Evolutionary conservation across 2,113 vertebrate genomes (phyloP).

Genomic region (Empidonax alnorum): DNA sequence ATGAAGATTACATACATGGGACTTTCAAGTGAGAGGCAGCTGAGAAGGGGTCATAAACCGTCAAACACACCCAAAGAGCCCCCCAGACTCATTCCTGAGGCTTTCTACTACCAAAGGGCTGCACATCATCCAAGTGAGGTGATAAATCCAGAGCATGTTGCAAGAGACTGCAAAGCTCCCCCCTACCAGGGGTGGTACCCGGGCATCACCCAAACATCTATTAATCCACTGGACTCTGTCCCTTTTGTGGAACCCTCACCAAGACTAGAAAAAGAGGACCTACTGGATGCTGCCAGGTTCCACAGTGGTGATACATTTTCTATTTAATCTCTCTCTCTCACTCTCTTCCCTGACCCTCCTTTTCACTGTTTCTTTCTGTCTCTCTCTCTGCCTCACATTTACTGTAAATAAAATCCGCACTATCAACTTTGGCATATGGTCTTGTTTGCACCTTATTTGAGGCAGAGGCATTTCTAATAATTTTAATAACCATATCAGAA

Average conservation of each 20-base stretch:
- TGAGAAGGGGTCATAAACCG: neutral
- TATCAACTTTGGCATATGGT: neutral
- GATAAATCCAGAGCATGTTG: neutral
- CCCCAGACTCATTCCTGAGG: neutral
- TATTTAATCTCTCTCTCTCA: neutral
- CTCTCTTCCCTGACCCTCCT: neutral
- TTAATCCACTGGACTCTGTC: neutral
- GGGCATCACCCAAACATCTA: neutral
- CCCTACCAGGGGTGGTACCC: neutral
- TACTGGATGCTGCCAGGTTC: neutral
- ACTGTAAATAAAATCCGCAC: neutral
- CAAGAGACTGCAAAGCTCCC: neutral
- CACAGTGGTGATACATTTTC: neutral
- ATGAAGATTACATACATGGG: neutral
- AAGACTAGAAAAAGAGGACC: neutral
- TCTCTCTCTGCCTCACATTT: neutral
- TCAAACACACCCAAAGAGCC: neutral
- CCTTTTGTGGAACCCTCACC: neutral
- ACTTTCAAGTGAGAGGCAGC: neutral
- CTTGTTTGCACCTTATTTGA: neutral
- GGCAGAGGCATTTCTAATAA: neutral
- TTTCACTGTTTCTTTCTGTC: neutral
- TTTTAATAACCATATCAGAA: neutral
- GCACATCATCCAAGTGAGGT: neutral
- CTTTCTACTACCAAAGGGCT: neutral